These are phyloP conservation scores for Stenotaenia linearis DNA, from an alignment of 2,888 invertebrate species.

Conservation along the genomic window DNA sequence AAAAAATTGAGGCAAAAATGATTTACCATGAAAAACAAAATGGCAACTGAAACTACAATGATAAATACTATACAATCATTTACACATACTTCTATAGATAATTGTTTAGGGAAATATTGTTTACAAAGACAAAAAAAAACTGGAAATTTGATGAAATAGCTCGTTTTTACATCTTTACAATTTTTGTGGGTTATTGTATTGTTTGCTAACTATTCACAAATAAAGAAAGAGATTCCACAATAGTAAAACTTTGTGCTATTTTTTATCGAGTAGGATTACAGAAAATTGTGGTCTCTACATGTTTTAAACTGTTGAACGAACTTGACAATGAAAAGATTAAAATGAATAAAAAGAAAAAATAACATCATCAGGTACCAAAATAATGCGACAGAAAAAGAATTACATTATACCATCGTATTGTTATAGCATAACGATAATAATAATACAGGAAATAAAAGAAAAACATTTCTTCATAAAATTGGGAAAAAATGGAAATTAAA, in stretches of 20 bases:
- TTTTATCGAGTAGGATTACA: neutral
- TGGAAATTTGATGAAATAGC: slow-evolving; percentile 16
- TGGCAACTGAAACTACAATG: slow-evolving; percentile 16
- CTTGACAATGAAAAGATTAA: neutral
- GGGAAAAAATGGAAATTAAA: neutral
- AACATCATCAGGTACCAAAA: neutral
- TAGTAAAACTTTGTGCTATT: neutral
- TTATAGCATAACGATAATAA: neutral
- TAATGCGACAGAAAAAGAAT: neutral
- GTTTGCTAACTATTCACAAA: slow-evolving; percentile 13
- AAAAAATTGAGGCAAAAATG: slow-evolving; percentile 10
- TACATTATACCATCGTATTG: neutral
- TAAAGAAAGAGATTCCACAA: neutral
- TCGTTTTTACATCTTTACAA: slow-evolving; percentile 22
- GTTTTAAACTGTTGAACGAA: neutral
- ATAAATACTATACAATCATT: slow-evolving; percentile 26
- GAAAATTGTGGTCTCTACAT: neutral
- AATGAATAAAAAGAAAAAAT: neutral
- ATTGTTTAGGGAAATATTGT: slow-evolving; percentile 18
- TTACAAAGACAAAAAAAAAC: slow-evolving; percentile 19
- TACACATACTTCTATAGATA: slow-evolving; percentile 14
- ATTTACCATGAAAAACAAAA: slow-evolving; percentile 21
- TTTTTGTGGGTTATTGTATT: slow-evolving; percentile 21
- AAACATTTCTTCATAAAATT: neutral
- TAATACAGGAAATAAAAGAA: neutral